Base-by-base conservation (phyloP, 2,113 vertebrate species). In the Podocnemis expansa region DNA sequence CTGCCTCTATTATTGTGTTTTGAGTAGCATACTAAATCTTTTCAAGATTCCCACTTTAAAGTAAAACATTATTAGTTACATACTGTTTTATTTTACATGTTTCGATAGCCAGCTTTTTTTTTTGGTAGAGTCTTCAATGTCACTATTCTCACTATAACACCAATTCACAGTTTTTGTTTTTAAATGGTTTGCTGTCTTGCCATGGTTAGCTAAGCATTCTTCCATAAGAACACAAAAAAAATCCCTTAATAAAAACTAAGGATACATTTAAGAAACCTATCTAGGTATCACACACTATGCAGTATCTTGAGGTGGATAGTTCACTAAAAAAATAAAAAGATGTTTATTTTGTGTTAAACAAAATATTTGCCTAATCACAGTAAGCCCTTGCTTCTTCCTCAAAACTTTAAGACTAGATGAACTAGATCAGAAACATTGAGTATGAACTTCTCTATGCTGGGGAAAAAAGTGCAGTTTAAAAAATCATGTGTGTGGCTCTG, bases 71-170 rank as follows among this genome's bases (percentile, higher is more conserved):
- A 52, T 16, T 52, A 52, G 51, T 3, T 52, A 52, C 51, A 52
- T 52, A 52, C 51, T 17, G 51, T 52, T 52, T 52, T 52, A 52
- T 52, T 52, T 52, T 22, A 67, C n/a, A 10, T 78, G 70, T 27
- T 75, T 94, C 31, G 60, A 88, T 84, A 78, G 31, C 51, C 43
- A 80, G 82, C 45, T 94, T 95, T 95, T 70, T 70, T 21, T 7
- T 25, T 21, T 27, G n/a, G n/a, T n/a, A n/a, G n/a, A 21, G 21
- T 25, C 47, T 89, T 83, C 60, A 70, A 41, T 86, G 34, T 8
- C 22, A 41, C 63, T 29, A 84, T 88, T 83, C 87, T 58, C 25
- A 6, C 63, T 54, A 79, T 38, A 13, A 9, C 70, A 79, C 67
- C 31, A 84, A 83, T 67, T 19, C 16, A 16, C 17, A 67, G 34